These are phyloP conservation scores for Anomalospiza imberbis DNA, from an alignment of 2,797 vertebrate species.

Conservation along the genomic window DNA sequence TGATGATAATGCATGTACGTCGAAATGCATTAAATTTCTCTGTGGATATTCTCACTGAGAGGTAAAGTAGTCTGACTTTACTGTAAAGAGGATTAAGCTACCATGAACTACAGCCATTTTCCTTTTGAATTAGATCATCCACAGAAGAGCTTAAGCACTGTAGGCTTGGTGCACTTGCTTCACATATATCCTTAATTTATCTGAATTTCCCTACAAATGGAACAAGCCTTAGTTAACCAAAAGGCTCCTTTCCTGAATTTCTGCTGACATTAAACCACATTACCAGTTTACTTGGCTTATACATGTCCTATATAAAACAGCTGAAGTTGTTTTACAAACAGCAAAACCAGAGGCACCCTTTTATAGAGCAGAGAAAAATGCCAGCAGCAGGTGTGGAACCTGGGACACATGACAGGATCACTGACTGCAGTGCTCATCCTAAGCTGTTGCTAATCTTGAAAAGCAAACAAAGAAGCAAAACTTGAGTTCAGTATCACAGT, in stretches of 20 bases:
- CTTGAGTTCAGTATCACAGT: background rate
- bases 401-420: background rate
- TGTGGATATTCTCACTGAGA: background rate
- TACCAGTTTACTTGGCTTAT: background rate
- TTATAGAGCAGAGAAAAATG: background rate
- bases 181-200: background rate
- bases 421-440: background rate
- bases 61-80: constrained; percentile 8
- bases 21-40: constrained; percentile 21
- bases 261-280: background rate
- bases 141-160: constrained; percentile 1
- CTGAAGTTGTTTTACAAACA: background rate
- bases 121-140: constrained; percentile 40
- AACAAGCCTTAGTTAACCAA: background rate
- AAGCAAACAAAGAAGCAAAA: background rate
- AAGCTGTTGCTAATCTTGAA: background rate
- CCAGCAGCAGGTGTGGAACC: background rate
- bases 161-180: background rate
- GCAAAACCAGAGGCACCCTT: background rate
- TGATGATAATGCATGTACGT: background rate
- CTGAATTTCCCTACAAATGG: background rate
- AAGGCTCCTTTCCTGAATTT: background rate
- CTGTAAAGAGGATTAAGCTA: constrained; percentile 47
- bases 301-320: background rate
- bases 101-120: constrained; percentile 34